Evolutionary conservation across 1,140 invertebrate species (phyloP), one percentile per base, ranked within the genome.

Genomic region (Bombus impatiens): DNA sequence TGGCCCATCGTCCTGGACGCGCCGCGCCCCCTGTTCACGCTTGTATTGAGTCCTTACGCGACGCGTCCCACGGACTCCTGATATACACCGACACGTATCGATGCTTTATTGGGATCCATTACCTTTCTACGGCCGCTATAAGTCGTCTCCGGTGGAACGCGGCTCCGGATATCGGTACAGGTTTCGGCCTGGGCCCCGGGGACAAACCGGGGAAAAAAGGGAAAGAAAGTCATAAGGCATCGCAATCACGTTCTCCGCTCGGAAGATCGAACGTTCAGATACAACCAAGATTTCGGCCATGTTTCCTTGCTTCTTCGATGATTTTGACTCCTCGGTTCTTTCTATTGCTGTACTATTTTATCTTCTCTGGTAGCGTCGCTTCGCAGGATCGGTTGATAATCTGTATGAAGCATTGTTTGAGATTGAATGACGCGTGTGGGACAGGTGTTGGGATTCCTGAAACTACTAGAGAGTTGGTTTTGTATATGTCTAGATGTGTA

Each of bases 21-120:
- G 87, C 87, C 87, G 57, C 78, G 59, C 67, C 62, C 77, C 62
- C 37, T 44, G 44, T 78, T 67, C 72, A 75, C 82, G 68, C 83
- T 78, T 88, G 82, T 91, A 91, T 91, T 87, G 86, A 91, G 90
- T 91, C 70, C 86, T 91, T 89, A 86, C 83, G 79, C 75, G 82
- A 85, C 78, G 59, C 75, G 81, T 87, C 65, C 84, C 86, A 78
- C 81, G 79, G 84, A 53, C 72, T 53, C 78, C 13, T 40, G 10
- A 40, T 82, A 89, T 86, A 77, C 87, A 80, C 84, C 78, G 37
- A 62, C 76, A 86, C 57, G 86, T 90, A 93, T 93, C 92, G 92
- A 93, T 93, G 93, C 89, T 93, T 94, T 94, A 94, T 92, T 92
- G 91, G 86, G 71, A 82, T 57, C 90, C 92, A 92, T 94, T 93